Conservation (phyloP, 2,888 invertebrate species). For the Erebia epiphron region DNA sequence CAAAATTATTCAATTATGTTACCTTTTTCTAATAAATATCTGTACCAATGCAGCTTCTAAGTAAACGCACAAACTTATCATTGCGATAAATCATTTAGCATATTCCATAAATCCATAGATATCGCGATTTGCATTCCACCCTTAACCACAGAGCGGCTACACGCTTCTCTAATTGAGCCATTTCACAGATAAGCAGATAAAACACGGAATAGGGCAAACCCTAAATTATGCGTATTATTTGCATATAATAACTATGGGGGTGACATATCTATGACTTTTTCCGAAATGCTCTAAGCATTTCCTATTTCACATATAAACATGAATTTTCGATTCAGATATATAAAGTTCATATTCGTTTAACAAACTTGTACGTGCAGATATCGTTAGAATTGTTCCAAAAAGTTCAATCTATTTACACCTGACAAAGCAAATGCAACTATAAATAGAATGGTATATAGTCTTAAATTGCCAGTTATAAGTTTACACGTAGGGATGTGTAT, state of each 20-base stretch:
- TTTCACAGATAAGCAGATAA: constrained; percentile 82
- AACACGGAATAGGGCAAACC: constrained; percentile 73
- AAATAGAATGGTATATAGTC: neutral
- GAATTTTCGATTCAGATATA: too few species aligned
- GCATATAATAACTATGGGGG: constrained; percentile 79
- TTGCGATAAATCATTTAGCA: constrained; percentile 73
- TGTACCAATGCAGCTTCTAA: constrained; percentile 1
- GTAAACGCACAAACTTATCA: neutral
- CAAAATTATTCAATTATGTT: too few species aligned
- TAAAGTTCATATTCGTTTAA: constrained; percentile 7
- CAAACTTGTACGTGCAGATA: neutral
- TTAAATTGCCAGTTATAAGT: constrained; percentile 9
- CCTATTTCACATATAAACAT: neutral
- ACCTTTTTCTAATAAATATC: too few species aligned
- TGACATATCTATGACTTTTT: constrained; percentile 53
- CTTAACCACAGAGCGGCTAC: constrained; percentile 51
- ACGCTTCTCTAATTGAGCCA: constrained; percentile 78
- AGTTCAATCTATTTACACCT: constrained; percentile 5
- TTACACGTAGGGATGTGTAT: constrained; percentile 27
- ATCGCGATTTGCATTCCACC: constrained; percentile 56
- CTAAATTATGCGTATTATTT: constrained; percentile 80
- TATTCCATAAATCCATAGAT: constrained; percentile 66
- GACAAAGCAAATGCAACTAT: constrained; percentile 38
- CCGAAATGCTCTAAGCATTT: constrained; percentile 4
- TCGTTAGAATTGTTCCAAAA: constrained; percentile 11